Evolutionary conservation across 2,113 vertebrate species (phyloP).

Genomic region (Erythrolamprus reginae): DNA sequence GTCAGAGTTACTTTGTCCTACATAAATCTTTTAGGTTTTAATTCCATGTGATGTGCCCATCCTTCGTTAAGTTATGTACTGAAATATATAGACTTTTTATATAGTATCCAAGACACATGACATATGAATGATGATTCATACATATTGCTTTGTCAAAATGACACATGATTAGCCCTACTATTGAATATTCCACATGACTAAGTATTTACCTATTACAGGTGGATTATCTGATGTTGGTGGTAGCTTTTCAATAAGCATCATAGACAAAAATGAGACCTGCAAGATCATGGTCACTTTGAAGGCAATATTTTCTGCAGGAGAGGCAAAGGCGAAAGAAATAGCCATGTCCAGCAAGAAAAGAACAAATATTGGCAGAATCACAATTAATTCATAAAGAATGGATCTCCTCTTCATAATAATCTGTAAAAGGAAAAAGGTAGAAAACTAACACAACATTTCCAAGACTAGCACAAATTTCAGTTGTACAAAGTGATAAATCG

Average conservation of each 20-base stretch:
- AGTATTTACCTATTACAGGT: constrained; percentile 61
- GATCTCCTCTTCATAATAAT: constrained; percentile 59
- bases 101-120: not conserved
- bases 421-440: constrained; percentile 33
- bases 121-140: not conserved
- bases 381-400: constrained; percentile 58
- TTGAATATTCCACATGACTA: not conserved
- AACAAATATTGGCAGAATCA: constrained; percentile 61
- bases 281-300: constrained; percentile 72
- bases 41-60: not conserved
- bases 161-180: not conserved
- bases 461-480: not conserved
- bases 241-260: constrained; percentile 69
- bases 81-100: not conserved
- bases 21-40: not conserved
- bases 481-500: not conserved
- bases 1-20: not conserved
- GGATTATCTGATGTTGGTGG: constrained; percentile 59
- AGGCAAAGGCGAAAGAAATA: constrained; percentile 59
- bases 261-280: constrained; percentile 68
- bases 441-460: not conserved
- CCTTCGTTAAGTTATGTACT: not conserved
- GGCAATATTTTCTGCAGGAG: constrained; percentile 60
- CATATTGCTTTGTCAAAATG: not conserved
- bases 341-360: constrained; percentile 67